A percentile compares a stretch with the other conserved stretches of the same genome.
phyloP scores from a whole-genome alignment of 2,797 vertebrate genomes.

The Harpagifer antarcticus region DNA sequence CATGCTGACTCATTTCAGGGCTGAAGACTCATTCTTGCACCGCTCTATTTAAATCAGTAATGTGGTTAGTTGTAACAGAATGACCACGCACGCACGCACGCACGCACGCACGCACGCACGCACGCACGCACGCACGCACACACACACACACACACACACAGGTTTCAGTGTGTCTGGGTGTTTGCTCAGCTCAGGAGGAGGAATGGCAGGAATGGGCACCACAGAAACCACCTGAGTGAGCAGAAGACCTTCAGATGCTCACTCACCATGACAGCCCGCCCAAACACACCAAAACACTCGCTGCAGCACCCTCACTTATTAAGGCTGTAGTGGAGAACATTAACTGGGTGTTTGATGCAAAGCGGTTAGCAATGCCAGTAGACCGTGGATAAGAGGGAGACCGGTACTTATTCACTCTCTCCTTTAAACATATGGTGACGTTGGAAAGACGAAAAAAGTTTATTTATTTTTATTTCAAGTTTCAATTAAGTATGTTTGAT shows the following conservation, averaged over 20 bases:
- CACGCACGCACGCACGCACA: not conserved
- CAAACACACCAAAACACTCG: constrained; percentile 77
- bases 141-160: not conserved
- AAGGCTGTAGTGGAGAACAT: not conserved
- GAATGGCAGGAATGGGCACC: constrained; percentile 79
- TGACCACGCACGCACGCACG: not conserved
- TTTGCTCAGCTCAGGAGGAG: constrained; percentile 72
- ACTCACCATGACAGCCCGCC: constrained; percentile 78
- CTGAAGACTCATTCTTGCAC: too few relatives aligned
- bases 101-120: constrained; percentile 8
- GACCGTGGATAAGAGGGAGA: too few relatives aligned
- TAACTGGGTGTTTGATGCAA: not conserved
- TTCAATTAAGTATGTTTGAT: too few relatives aligned
- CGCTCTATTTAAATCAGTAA: too few relatives aligned
- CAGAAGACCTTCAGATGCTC: constrained; percentile 67
- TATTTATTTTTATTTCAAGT: too few relatives aligned
- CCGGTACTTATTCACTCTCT: too few relatives aligned
- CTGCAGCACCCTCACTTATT: constrained; percentile 22
- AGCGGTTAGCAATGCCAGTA: not conserved
- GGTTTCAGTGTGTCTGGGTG: constrained; percentile 24
- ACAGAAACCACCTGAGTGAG: constrained; percentile 76
- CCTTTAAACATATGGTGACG: too few relatives aligned
- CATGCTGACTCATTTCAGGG: too few relatives aligned
- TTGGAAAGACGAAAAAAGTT: too few relatives aligned
- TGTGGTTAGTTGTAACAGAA: not conserved